Base-by-base conservation (phyloP, 2,113 vertebrate species). In the Mobula hypostoma region DNA sequence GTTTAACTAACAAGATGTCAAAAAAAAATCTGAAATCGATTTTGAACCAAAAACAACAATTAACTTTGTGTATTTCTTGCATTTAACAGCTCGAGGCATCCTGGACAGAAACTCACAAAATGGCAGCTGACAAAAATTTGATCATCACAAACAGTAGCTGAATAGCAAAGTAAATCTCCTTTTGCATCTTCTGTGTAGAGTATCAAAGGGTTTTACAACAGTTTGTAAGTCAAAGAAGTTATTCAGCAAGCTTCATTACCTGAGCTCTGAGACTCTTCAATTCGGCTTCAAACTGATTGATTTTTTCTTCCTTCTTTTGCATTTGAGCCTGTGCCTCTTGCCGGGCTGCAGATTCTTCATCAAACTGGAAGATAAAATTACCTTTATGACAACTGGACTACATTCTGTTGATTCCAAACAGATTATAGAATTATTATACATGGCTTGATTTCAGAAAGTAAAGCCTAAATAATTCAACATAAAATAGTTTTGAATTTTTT, bases 291-390 rank as follows among this genome's bases (percentile, higher is more conserved):
- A 99, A 97, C 95, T 97, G 97, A 95, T 94, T 96, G 95, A 98
- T 98, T 96, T 97, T 97, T 95, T 98, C 98, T 94, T 99, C 98
- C 95, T 95, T 98, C 96, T 98, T 98, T 94, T 97, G 96, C 95
- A 98, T 95, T 94, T 98, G 97, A 91, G 97, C 97, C 95, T 98
- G 97, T 40, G 98, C 97, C 96, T 99, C 98, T 95, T 99, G 99
- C 95, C 98, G 97, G 95, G 96, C 96, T 36, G 98, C 95, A 96
- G 98, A 98, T 96, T 99, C 98, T 95, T 99, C 98, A 95, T 99
- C 98, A 96, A 98, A 97, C 99, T 99, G 95, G 40, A 97, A 94
- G 91, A 3, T 36, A 95, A 95, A 94, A 91, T 2, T 21, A 36
- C 56, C 27, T 94, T 36, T 87, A 40, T 63, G n/a, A 76, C 29